A percentile compares a stretch with the other conserved stretches of the same genome.
phyloP scores from a whole-genome alignment of 1,140 invertebrate species.

The Nasonia longicornis region DNA sequence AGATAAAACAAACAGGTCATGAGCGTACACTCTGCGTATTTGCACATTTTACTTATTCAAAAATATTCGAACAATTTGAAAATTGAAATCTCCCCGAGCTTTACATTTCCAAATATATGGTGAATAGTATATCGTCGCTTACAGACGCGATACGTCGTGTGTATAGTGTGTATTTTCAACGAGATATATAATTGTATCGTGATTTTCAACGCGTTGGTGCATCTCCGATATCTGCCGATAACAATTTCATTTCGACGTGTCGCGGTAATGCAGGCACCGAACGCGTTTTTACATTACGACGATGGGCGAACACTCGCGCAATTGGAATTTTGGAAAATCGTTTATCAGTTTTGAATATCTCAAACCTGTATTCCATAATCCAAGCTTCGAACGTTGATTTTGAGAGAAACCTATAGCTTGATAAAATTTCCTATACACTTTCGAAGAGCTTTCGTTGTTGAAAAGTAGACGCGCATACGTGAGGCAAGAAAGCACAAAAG shows the following conservation, averaged over 20 bases:
- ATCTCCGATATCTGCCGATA: too few relatives aligned
- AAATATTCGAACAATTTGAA: slow-evolving; percentile 26
- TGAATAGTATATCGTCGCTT: not conserved
- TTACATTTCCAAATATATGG: not conserved
- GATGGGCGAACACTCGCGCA: too few relatives aligned
- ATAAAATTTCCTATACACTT: not conserved
- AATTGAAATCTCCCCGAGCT: slow-evolving; percentile 13
- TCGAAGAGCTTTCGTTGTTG: not conserved
- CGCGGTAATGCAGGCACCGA: too few relatives aligned
- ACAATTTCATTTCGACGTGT: too few relatives aligned
- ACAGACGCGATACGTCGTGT: not conserved
- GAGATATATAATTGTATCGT: not conserved
- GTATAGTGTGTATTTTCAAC: not conserved
- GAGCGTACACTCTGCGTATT: not conserved
- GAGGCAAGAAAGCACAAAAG: not conserved
- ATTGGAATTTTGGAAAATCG: too few relatives aligned
- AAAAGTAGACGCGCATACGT: not conserved
- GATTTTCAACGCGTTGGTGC: not conserved
- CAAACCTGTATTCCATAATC: not conserved
- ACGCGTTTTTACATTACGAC: too few relatives aligned
- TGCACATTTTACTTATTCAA: slow-evolving; percentile 19
- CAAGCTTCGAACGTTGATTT: not conserved
- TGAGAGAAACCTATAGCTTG: not conserved
- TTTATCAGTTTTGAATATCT: not conserved
- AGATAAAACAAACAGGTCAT: slow-evolving; percentile 19